Evolutionary conservation across 2,888 invertebrate genomes (phyloP), one percentile per base, ranked within the genome.

Genomic region (Trimorus sp.): DNA sequence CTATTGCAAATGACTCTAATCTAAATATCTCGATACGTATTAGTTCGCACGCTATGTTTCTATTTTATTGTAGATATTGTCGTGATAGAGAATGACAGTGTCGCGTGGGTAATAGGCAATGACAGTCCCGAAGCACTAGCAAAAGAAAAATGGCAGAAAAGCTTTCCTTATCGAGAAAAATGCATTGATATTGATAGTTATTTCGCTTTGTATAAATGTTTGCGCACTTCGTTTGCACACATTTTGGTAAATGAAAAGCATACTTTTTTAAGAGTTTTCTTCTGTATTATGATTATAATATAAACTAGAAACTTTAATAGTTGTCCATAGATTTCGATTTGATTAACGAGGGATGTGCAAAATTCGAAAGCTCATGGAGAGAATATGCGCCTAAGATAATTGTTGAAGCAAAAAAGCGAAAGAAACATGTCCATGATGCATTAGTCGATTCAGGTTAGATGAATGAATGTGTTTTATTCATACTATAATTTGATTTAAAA

Each of bases 131-230:
- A 62, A 62, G 71, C 60, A 1, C 7, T 54, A 11, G 60, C 53
- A 7, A 53, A 53, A 53, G 14, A 54, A 11, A 71, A 71, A 36
- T 71, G 71, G 71, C n/a, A 12, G 11, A 45, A 54, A 53, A 71
- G 60, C 12, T 71, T 62, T 14, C 60, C 51, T 42, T 42, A 12
- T 11, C 48, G 71, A 71, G 62, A 71, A 11, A 60, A 62, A 12
- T 15, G 5, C 1, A 62, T 26, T 2, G 53, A 71, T 53, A 0
- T n/a, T 12, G n/a, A 0, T 45, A 60, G 36, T 42, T 71, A 45
- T 53, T 71, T 62, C 53, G 60, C 42, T 4, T n/a, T n/a, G 1
- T 71, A 71, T 45, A 71, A 71, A 71, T 71, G 71, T 16, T 62
- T 71, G 42, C 60, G 62, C 11, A 71, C 71, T 1, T 53, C 60